These are phyloP conservation scores for Lasioglossum villosulum DNA, from an alignment of 2,888 invertebrate genomes.

Conservation along the genomic window DNA sequence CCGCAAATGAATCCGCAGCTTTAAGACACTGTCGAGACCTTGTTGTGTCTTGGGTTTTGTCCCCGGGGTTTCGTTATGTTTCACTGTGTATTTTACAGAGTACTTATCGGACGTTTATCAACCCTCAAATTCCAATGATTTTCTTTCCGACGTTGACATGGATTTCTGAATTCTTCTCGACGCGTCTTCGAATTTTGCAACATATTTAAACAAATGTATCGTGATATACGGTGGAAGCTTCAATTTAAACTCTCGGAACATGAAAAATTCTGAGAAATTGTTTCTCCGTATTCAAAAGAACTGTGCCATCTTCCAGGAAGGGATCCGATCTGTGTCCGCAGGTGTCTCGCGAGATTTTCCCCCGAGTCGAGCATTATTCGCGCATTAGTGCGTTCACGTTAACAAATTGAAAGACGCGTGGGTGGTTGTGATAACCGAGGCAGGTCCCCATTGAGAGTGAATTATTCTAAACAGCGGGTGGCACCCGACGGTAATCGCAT, in stretches of 20 bases:
- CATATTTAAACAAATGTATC: background rate
- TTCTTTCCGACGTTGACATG: background rate
- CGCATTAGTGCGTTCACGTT: background rate
- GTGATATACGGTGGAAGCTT: background rate
- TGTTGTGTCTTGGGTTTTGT: background rate
- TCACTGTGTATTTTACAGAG: background rate
- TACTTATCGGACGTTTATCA: background rate
- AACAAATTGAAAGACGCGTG: slow-evolving; percentile 9
- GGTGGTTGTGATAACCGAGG: background rate
- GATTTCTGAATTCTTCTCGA: background rate
- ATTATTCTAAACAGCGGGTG: slow-evolving; percentile 36
- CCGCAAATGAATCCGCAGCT: background rate
- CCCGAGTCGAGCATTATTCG: background rate
- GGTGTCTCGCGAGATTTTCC: background rate
- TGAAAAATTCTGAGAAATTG: background rate
- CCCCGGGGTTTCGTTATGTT: background rate
- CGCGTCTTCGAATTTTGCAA: background rate
- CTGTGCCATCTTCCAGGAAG: background rate
- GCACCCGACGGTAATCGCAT: slow-evolving; percentile 51
- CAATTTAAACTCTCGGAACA: background rate
- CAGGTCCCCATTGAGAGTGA: background rate
- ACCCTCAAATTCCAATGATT: background rate
- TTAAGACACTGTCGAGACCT: background rate
- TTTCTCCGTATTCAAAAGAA: background rate
- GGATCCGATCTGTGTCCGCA: background rate